Base-by-base conservation (phyloP, 2,888 invertebrate genomes). In the Eupithecia inturbata region DNA sequence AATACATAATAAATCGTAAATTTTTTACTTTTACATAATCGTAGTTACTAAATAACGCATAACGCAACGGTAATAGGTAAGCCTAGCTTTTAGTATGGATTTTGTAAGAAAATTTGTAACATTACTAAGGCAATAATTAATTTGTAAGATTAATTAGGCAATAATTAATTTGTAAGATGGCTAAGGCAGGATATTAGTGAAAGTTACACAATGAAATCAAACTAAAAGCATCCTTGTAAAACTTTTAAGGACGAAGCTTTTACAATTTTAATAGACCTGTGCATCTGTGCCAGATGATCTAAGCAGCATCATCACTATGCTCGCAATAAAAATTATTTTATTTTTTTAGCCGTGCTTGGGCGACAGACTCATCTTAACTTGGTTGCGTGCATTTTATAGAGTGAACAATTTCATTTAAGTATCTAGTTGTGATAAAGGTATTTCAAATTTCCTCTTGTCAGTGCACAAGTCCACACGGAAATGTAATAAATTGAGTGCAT, bases 401-500 rank as follows among this genome's bases (percentile, higher is more conserved):
- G 57, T 57, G 26, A 57, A 26, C 57, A 57, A 57, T 57, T 57
- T 57, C 22, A 57, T 57, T 57, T 57, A 57, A 57, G 57, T 33
- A 64, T 64, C 33, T 64, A 33, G 6, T 6, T 33, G 33, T 33
- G 36, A 39, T 39, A 39, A 66, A 66, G 39, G 39, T 66, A 66
- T 66, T 66, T 31, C 62, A 62, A 62, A 39, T 26, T 66, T 66
- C 41, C 66, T 66, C 66, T 66, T 41, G 66, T 66, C 26, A 62
- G 64, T 64, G 26, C n/a, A 39, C 66, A 22, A 64, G n/a, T 39
- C 39, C 39, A 41, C 66, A 66, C 66, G 66, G 41, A 66, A 66
- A 67, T 80, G 80, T 79, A 81, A 82, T 80, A 84, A 82, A 81
- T 82, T 81, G 83, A 82, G 84, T 79, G 73, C 66, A 68, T 86